A percentile compares a stretch with the other conserved stretches of the same genome.
Conservation (phyloP, 2,113 vertebrate species). For the Marmota monax region DNA sequence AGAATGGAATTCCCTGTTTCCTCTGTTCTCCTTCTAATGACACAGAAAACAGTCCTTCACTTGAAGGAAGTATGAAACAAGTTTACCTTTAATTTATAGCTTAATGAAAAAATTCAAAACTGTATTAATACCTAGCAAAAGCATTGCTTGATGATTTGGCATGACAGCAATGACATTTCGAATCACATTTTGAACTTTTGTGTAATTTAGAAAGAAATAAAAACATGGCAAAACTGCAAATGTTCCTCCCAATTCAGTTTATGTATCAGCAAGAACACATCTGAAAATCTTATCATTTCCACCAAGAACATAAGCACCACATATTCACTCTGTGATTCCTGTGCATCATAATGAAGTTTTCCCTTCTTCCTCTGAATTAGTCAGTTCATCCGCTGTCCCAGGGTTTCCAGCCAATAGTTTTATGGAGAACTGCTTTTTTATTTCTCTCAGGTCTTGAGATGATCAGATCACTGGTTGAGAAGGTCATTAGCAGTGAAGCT, state of each 20-base stretch:
- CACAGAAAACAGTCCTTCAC: background rate
- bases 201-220: background rate
- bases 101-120: background rate
- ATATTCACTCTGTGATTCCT: background rate
- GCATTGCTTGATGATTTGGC: background rate
- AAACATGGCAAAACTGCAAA: background rate
- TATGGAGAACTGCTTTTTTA: slow-evolving; percentile 22
- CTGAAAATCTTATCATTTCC: slow-evolving; percentile 52
- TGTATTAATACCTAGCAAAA: background rate
- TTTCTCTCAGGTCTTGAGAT: slow-evolving; percentile 49
- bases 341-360: background rate
- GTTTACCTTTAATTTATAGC: background rate
- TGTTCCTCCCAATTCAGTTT: background rate
- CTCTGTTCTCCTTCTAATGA: background rate
- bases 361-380: slow-evolving; percentile 1
- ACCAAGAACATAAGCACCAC: background rate
- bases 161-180: background rate
- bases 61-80: slow-evolving; percentile 7
- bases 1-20: background rate
- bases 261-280: background rate
- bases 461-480: slow-evolving; percentile 32
- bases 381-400: background rate
- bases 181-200: background rate
- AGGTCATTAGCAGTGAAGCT: slow-evolving; percentile 19
- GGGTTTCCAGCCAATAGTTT: background rate